Base-by-base conservation (phyloP, 2,797 vertebrate genomes). In the Lagocephalus sceleratus region DNA sequence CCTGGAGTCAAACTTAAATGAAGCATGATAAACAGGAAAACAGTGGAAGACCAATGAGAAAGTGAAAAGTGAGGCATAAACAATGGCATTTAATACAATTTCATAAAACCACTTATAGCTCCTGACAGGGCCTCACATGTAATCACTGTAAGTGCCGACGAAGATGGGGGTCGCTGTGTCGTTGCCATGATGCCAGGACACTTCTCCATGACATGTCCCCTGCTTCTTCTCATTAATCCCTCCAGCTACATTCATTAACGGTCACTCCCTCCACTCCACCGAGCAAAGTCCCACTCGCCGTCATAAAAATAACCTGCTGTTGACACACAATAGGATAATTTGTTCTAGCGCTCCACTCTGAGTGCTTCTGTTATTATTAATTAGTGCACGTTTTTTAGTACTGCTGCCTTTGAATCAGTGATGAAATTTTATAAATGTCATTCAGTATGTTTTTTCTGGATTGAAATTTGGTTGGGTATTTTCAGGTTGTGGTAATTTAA, bases 11-110 rank as follows among this genome's bases (percentile, higher is more conserved):
- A 75, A 78, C 78, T 72, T 63, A 83, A 85, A 87, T 78, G 81
- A 88, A 86, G 84, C 81, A 50, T 82, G 62, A 53, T 81, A 66
- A 85, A 62, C 63, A 75, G 73, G 57, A 83, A 75, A 63, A 63
- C 62, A 73, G 72, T 2, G 26, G 45, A 66, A 52, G 70, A 76
- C 68, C 62, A 76, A 82, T 55, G 71, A 75, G 70, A 61, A 81
- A 81, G 82, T 63, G 69, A 83, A 90, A 85, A 87, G 87, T 73
- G 80, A 89, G 84, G 87, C 86, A 89, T 90, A 91, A 90, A 90
- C 86, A 90, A 85, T 89, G 73, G 69, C 79, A 83, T 90, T 89
- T 90, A 91, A 91, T 90, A 83, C 84, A 84, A 88, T 91, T 90
- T 90, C 72, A 81, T 82, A 81, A 87, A 88, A 85, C 60, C 76